These are phyloP conservation scores for Bursaphelenchus mucronatus DNA, from an alignment of 1,140 invertebrate genomes.

Conservation along the genomic window DNA sequence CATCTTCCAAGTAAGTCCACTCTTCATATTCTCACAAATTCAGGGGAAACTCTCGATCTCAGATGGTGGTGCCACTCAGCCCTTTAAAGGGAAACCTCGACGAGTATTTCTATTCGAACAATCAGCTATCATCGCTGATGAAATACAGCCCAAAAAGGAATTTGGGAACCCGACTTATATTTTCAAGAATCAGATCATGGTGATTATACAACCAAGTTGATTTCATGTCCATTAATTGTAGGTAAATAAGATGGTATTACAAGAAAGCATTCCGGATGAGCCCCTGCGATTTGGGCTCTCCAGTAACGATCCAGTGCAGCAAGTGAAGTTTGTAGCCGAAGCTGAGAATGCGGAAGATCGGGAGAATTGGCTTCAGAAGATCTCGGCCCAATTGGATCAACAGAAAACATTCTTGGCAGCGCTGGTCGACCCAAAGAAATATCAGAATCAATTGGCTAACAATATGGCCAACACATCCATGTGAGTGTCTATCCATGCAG, in stretches of 20 bases:
- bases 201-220: slow-evolving; percentile 61
- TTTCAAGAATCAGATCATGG: slow-evolving; percentile 94
- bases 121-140: slow-evolving; percentile 62
- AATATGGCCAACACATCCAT: slow-evolving; percentile 23
- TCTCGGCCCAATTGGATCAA: slow-evolving; percentile 53
- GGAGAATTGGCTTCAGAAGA: slow-evolving; percentile 53
- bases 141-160: slow-evolving; percentile 72
- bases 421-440: slow-evolving; percentile 55
- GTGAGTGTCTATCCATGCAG: background rate
- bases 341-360: slow-evolving; percentile 50
- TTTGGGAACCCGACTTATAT: slow-evolving; percentile 90
- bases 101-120: slow-evolving; percentile 98
- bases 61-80: slow-evolving; percentile 62
- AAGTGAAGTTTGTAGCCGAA: slow-evolving; percentile 50
- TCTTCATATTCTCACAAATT: slow-evolving; percentile 27
- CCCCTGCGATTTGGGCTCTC: slow-evolving; percentile 54
- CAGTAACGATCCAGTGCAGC: slow-evolving; percentile 53
- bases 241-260: slow-evolving; percentile 59
- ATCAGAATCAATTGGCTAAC: slow-evolving; percentile 50
- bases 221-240: slow-evolving; percentile 24
- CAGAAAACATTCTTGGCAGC: slow-evolving; percentile 57
- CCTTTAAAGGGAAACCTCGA: slow-evolving; percentile 75
- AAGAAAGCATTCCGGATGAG: slow-evolving; percentile 48
- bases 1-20: slow-evolving; percentile 69
- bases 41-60: slow-evolving; percentile 75